Conservation (phyloP, 2,113 vertebrate genomes). For the Corvus cornix region DNA sequence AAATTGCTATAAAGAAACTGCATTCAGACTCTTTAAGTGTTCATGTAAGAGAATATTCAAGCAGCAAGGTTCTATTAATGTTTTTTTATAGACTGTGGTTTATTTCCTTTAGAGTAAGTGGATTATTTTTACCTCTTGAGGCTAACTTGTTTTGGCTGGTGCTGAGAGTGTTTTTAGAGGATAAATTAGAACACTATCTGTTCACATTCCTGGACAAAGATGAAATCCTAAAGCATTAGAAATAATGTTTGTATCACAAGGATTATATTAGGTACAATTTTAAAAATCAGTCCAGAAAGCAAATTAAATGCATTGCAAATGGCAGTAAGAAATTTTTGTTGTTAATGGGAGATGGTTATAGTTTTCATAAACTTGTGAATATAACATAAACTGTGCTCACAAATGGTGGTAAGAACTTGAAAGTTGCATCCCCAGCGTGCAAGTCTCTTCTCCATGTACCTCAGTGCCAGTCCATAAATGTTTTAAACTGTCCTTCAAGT, state of each 20-base stretch:
- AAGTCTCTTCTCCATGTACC: not conserved
- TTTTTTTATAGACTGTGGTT: not conserved
- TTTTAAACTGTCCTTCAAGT: not conserved
- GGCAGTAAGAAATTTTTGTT: not conserved
- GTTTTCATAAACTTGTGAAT: not conserved
- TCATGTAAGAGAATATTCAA: not conserved
- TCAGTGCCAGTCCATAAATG: not conserved
- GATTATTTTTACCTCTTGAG: not conserved
- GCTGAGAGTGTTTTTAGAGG: not conserved
- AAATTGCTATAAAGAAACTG: not conserved
- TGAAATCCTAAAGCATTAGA: not conserved
- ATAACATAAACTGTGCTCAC: rapidly evolving
- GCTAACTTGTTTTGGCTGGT: not conserved
- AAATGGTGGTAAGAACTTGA: not conserved
- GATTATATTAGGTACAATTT: not conserved
- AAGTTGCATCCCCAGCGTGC: not conserved
- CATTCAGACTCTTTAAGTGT: not conserved
- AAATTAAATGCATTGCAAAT: not conserved
- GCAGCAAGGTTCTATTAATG: not conserved
- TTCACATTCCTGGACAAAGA: not conserved
- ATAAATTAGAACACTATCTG: not conserved
- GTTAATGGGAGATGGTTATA: not conserved
- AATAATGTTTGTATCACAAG: not conserved
- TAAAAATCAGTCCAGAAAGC: not conserved
- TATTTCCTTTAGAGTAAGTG: not conserved